Conservation (phyloP, 2,888 invertebrate species). For the Ectropis crepuscularia region DNA sequence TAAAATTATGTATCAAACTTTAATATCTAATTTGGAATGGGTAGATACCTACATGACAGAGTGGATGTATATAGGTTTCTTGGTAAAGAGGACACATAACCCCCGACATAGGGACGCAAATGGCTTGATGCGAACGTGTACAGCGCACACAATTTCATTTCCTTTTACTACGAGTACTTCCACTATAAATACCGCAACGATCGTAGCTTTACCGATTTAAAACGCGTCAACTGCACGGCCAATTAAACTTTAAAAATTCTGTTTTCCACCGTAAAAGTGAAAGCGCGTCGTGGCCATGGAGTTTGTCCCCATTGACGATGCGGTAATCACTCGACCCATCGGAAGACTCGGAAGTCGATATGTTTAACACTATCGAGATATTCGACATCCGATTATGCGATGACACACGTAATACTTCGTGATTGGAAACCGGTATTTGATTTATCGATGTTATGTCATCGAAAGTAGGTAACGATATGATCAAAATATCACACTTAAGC, state of each 20-base stretch:
- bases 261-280: conserved; percentile 51
- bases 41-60: no score
- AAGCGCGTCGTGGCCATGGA: conserved; percentile 50
- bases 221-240: conserved; percentile 30
- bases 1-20: no score
- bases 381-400: conserved; percentile 46
- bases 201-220: conserved; percentile 6
- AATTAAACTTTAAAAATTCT: conserved; percentile 35
- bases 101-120: no score
- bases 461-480: conserved; percentile 33
- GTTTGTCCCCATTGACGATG: conserved; percentile 49
- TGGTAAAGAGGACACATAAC: no score
- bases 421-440: conserved; percentile 36
- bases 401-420: conserved; percentile 65
- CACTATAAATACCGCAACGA: no score
- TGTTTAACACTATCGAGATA: conserved; percentile 30
- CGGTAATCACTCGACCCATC: conserved; percentile 44
- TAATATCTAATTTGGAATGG: no score
- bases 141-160: no score
- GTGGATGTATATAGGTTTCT: no score
- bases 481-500: conserved; percentile 34
- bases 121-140: no score
- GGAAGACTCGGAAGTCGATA: conserved; percentile 17
- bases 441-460: conserved; percentile 39
- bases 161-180: no score